A percentile compares a stretch with the other conserved stretches of the same genome.
These are phyloP conservation scores for Syrmaticus mikado DNA, from an alignment of 2,113 vertebrate genomes.

Conservation along the genomic window DNA sequence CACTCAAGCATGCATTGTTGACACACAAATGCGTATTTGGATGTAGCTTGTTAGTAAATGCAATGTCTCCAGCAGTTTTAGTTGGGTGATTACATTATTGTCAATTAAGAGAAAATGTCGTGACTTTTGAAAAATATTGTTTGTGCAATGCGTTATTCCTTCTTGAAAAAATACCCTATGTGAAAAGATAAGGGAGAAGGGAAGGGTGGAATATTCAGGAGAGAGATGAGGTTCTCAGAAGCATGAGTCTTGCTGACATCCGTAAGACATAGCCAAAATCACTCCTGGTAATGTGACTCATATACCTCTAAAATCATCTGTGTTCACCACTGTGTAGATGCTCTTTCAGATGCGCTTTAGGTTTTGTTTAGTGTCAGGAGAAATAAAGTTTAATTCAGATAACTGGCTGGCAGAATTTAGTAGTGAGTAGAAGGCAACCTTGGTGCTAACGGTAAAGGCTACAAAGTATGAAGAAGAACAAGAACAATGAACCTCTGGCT, in stretches of 20 bases:
- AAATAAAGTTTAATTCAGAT: slow-evolving; percentile 10
- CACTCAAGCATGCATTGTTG: slow-evolving; percentile 35
- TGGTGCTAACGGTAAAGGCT: not conserved
- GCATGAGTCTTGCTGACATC: not conserved
- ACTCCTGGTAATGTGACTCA: slow-evolving; percentile 19
- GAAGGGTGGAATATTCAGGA: not conserved
- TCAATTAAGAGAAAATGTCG: slow-evolving; percentile 67
- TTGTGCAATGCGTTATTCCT: slow-evolving; percentile 27
- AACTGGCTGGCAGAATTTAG: not conserved
- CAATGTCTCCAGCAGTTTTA: slow-evolving; percentile 45
- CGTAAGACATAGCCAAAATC: not conserved
- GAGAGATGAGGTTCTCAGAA: not conserved
- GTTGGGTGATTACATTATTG: slow-evolving; percentile 47
- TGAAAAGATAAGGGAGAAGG: not conserved
- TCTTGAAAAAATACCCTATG: not conserved
- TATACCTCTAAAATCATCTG: not conserved
- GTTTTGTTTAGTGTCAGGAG: slow-evolving; percentile 1
- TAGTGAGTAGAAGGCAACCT: not conserved
- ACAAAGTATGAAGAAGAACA: not conserved
- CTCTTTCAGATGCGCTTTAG: not conserved
- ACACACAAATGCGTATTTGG: slow-evolving; percentile 60
- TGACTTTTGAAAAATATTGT: slow-evolving; percentile 51
- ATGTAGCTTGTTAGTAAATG: slow-evolving; percentile 39
- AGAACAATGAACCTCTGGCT: not conserved
- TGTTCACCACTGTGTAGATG: not conserved